These are phyloP conservation scores for Prionailurus viverrinus DNA, from an alignment of 2,113 vertebrate genomes.

Conservation along the genomic window DNA sequence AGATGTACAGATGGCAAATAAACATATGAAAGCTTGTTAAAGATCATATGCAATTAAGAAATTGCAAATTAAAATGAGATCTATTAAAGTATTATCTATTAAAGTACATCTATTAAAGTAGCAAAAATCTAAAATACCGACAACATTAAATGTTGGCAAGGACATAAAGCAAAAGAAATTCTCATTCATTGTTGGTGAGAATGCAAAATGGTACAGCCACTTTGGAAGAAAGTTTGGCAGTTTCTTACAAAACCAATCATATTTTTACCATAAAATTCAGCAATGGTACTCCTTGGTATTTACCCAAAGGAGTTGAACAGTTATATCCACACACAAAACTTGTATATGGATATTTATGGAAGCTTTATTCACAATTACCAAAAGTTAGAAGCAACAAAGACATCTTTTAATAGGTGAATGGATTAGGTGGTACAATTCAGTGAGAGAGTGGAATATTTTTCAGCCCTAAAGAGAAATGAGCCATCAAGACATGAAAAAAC, in stretches of 20 bases:
- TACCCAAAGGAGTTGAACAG: background rate
- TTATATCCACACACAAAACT: background rate
- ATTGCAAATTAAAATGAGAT: background rate
- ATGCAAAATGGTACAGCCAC: background rate
- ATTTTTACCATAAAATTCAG: background rate
- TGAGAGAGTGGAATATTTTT: background rate
- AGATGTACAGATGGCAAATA: background rate
- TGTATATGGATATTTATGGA: background rate
- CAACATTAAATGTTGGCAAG: no score
- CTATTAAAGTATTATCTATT: no score
- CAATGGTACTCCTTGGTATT: background rate
- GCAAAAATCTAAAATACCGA: no score
- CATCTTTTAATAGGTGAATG: background rate
- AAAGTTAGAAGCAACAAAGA: background rate
- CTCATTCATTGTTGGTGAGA: no score
- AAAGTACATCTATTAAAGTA: no score
- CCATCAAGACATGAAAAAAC: background rate
- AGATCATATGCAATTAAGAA: background rate
- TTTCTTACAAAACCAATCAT: background rate
- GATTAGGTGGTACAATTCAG: background rate
- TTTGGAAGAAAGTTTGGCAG: background rate
- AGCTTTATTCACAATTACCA: background rate
- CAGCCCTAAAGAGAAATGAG: background rate
- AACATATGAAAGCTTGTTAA: background rate
- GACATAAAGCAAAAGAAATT: no score